Percentiles rank a stretch among this genome's conserved stretches.
These are phyloP conservation scores for Hirtodrosophila trivittata DNA, from an alignment of 2,888 invertebrate species.

Conservation along the genomic window DNA sequence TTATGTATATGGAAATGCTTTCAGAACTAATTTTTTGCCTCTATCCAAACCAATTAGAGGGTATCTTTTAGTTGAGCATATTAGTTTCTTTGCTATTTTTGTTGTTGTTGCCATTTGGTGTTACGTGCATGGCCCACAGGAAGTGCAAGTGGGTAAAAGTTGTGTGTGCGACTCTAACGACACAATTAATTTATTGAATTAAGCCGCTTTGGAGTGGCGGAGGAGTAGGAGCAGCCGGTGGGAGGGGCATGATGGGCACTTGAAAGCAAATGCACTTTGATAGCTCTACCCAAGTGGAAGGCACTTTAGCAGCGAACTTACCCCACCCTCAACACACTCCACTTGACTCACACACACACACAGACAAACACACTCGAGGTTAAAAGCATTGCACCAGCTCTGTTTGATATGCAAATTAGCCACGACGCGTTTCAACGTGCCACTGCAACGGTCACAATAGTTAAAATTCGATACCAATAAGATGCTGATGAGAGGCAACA, in stretches of 20 bases:
- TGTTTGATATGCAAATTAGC: slow-evolving; percentile 75
- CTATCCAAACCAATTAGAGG: too few relatives aligned
- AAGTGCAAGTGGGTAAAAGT: slow-evolving; percentile 58
- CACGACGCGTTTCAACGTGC: slow-evolving; percentile 48
- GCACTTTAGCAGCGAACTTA: slow-evolving; percentile 44
- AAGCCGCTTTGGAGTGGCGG: slow-evolving; percentile 28
- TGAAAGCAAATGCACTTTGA: slow-evolving; percentile 64
- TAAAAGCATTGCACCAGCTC: slow-evolving; percentile 49
- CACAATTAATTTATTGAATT: slow-evolving; percentile 69
- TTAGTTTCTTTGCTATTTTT: slow-evolving; percentile 1
- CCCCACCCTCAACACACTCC: not conserved
- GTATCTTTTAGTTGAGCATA: not conserved
- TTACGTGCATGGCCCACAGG: slow-evolving; percentile 45
- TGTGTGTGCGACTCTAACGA: slow-evolving; percentile 49
- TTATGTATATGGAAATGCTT: too few relatives aligned
- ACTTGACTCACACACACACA: slow-evolving; percentile 27
- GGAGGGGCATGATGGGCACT: slow-evolving; percentile 14
- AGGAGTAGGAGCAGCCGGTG: not conserved
- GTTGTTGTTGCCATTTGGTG: slow-evolving; percentile 8
- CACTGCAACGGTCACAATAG: slow-evolving; percentile 24
- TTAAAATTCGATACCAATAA: slow-evolving; percentile 25
- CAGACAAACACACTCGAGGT: slow-evolving; percentile 1
- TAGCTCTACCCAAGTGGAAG: slow-evolving; percentile 49
- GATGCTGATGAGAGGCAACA: slow-evolving; percentile 7
- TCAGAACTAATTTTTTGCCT: too few relatives aligned